Conservation (phyloP, 2,888 invertebrate species). For the Aelia acuminata region DNA sequence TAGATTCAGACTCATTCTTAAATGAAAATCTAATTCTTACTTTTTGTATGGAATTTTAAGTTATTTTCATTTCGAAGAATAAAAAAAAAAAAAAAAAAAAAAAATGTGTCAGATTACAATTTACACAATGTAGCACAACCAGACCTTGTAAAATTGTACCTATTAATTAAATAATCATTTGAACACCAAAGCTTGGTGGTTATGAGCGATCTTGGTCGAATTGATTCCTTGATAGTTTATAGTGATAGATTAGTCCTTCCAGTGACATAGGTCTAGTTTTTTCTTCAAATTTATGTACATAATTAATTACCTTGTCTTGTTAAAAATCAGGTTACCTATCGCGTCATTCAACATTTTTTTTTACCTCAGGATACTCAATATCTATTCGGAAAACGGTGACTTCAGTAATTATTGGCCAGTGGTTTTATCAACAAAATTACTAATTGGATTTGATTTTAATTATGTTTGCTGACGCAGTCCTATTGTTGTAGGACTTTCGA, state of each 20-base stretch:
- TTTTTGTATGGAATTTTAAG: not conserved
- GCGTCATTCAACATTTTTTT: not conserved
- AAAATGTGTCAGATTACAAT: too few species aligned
- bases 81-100: too few species aligned
- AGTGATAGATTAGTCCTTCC: too few species aligned
- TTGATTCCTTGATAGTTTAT: too few species aligned
- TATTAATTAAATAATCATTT: too few species aligned
- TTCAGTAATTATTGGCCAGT: not conserved
- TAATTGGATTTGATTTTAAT: slow-evolving; percentile 8
- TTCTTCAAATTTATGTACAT: not conserved
- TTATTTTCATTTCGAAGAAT: too few species aligned
- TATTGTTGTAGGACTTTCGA: not conserved
- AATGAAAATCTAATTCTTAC: not conserved
- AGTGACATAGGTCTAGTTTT: not conserved
- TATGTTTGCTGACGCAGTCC: not conserved
- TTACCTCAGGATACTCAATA: not conserved
- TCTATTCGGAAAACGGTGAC: not conserved
- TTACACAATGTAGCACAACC: too few species aligned
- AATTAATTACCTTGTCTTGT: too few species aligned
- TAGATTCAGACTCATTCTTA: slow-evolving; percentile 5
- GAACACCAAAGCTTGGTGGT: too few species aligned
- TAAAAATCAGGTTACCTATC: too few species aligned
- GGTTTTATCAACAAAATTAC: not conserved
- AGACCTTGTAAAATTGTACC: too few species aligned
- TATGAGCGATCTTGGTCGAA: too few species aligned